Evolutionary conservation across 1,140 invertebrate species (phyloP), one percentile per base, ranked within the genome.

Genomic region (Drosophila tsacasi): DNA sequence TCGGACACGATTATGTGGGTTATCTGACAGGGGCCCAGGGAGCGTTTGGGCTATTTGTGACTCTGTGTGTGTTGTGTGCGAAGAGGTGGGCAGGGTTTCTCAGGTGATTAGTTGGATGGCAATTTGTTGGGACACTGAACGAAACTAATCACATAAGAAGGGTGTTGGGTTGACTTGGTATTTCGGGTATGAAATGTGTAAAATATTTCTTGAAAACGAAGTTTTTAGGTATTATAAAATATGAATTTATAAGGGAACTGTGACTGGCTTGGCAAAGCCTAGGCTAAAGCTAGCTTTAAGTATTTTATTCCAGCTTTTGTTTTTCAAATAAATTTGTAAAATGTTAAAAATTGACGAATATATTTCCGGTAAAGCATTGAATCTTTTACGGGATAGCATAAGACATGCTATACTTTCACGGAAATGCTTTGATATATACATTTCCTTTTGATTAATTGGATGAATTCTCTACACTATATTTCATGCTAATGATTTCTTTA

Each of bases 31-130:
- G 75, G 62, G 78, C 37, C 66, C 30, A 46, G 54, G 78, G 59
- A 35, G 23, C 23, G n/a, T 17, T 47, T 44, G 50, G 57, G 54
- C 27, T 54, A 65, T 61, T 37, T 50, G 42, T 58, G 46, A 21
- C 32, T 59, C 27, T 59, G 25, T 27, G 19, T 57, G 40, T 40
- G 25, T 42, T 40, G 32, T 54, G 39, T 30, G n/a, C 19, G 46
- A 68, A 37, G 19, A 47, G 9, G 42, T 5, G 30, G 60, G 47
- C 17, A 27, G 40, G 37, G 47, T 63, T 52, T 63, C 58, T 68
- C 58, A 47, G 84, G 81, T 83, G 84, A 87, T 87, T 87, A 87
- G 76, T 55, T 78, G 47, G 58, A n/a, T 49, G 63, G 69, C 66
- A 75, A 87, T 89, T 89, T 84, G 81, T 73, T 76, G 72, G 75